Percentiles rank a stretch among this genome's conserved stretches.
These are phyloP conservation scores for Enteromius paludinosus DNA, from an alignment of 2,797 vertebrate genomes.

Conservation along the genomic window DNA sequence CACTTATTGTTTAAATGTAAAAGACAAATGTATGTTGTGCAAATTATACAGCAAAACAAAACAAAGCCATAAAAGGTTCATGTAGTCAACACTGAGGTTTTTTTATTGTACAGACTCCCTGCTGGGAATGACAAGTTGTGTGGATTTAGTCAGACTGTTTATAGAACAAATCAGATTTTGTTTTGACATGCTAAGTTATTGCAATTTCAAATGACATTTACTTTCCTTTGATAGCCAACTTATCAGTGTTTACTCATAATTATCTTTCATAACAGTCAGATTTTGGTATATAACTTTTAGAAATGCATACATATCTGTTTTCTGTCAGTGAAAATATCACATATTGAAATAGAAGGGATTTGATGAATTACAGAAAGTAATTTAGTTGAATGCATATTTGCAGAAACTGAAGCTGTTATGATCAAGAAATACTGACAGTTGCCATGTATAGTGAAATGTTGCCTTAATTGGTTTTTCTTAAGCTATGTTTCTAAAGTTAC, in stretches of 20 bases:
- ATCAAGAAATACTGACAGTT: background rate
- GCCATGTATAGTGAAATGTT: background rate
- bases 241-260: slow-evolving; percentile 22
- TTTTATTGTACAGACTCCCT: slow-evolving; percentile 21
- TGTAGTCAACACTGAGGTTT: slow-evolving; percentile 22
- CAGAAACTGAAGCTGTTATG: background rate
- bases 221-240: slow-evolving; percentile 17
- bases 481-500: background rate
- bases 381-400: slow-evolving; percentile 1
- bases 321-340: background rate
- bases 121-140: slow-evolving; percentile 22
- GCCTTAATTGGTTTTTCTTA: background rate
- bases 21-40: slow-evolving; percentile 4
- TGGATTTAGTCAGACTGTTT: slow-evolving; percentile 41
- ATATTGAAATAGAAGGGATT: background rate
- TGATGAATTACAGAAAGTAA: background rate
- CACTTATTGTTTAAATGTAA: slow-evolving; percentile 29
- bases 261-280: background rate
- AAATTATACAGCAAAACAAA: slow-evolving; percentile 28
- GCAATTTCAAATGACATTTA: slow-evolving; percentile 29
- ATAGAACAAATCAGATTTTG: slow-evolving; percentile 39
- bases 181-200: slow-evolving; percentile 37
- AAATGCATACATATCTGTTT: background rate
- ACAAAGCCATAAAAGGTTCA: slow-evolving; percentile 32
- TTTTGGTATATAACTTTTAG: background rate